A percentile compares a stretch with the other conserved stretches of the same genome.
These are phyloP conservation scores for Tanytarsus gracilentus DNA, from an alignment of 2,888 invertebrate genomes.

Conservation along the genomic window DNA sequence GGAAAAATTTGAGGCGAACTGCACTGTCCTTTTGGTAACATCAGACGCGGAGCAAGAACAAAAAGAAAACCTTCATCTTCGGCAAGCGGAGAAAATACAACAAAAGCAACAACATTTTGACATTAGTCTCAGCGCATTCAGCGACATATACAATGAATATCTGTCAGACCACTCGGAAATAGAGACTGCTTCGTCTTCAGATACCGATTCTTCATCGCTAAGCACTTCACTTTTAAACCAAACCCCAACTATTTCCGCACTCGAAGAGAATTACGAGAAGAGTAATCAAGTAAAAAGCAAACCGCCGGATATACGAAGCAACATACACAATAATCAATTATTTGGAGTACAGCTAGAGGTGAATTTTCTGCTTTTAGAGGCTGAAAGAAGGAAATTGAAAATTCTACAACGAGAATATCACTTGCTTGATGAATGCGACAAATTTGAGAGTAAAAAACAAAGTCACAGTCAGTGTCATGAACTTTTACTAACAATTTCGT, in stretches of 20 bases:
- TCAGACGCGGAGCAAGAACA: slow-evolving; percentile 1
- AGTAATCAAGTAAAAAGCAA: not conserved
- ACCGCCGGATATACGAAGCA: slow-evolving; percentile 4
- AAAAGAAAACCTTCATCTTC: slow-evolving; percentile 7
- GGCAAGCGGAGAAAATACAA: slow-evolving; percentile 4
- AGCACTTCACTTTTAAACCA: slow-evolving; percentile 12
- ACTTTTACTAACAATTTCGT: slow-evolving; percentile 55
- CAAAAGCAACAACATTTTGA: slow-evolving; percentile 23
- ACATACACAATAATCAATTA: slow-evolving; percentile 21
- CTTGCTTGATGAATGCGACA: slow-evolving; percentile 50
- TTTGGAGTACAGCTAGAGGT: slow-evolving; percentile 46
- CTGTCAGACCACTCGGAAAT: slow-evolving; percentile 25
- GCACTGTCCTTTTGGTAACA: slow-evolving; percentile 19
- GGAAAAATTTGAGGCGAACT: slow-evolving; percentile 21
- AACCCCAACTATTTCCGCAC: not conserved
- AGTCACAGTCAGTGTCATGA: slow-evolving; percentile 50
- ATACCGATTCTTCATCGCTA: slow-evolving; percentile 1
- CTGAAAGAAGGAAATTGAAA: slow-evolving; percentile 55
- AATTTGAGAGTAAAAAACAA: slow-evolving; percentile 11
- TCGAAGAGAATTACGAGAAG: slow-evolving; percentile 1
- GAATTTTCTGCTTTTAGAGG: slow-evolving; percentile 57
- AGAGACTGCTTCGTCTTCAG: slow-evolving; percentile 12
- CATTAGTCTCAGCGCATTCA: slow-evolving; percentile 27
- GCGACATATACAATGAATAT: slow-evolving; percentile 27
- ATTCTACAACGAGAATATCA: slow-evolving; percentile 56